Evolutionary conservation across 2,113 vertebrate species (phyloP).

Genomic region (Festucalex cinctus): DNA sequence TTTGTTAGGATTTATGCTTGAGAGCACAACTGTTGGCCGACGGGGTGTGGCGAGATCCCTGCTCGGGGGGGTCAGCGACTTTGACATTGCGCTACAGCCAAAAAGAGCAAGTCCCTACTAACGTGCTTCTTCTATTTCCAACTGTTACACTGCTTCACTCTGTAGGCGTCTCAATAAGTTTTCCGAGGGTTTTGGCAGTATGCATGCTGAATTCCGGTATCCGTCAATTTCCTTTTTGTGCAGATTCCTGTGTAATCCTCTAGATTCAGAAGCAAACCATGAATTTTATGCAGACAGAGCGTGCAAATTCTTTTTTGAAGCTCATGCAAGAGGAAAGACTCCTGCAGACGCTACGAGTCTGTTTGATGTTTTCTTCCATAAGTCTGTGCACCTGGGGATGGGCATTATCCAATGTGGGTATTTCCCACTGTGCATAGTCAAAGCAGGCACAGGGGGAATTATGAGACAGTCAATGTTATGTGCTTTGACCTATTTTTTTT

Average conservation of each 20-base stretch:
- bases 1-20: conserved; percentile 50
- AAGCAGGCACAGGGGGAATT: conserved; percentile 9
- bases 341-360: conserved; percentile 13
- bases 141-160: conserved; percentile 18
- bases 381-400: conserved; percentile 37
- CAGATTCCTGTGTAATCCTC: conserved; percentile 13
- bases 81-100: conserved; percentile 21
- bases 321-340: conserved; percentile 27
- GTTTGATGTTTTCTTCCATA: conserved; percentile 21
- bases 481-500: conserved; percentile 53
- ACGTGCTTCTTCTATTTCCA: conserved; percentile 14
- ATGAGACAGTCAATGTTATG: conserved; percentile 37
- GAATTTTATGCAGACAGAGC: conserved; percentile 26
- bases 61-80: conserved; percentile 20
- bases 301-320: conserved; percentile 33
- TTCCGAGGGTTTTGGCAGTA: conserved; percentile 9
- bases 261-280: conserved; percentile 18
- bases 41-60: conserved; percentile 47
- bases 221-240: conserved; percentile 21
- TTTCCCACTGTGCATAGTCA: conserved; percentile 43
- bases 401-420: conserved; percentile 33
- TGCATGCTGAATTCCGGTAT: conserved; percentile 22
- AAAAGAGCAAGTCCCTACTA: conserved; percentile 26
- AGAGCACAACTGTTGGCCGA: conserved; percentile 48
- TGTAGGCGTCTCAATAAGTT: conserved; percentile 13